Conservation (phyloP, 2,113 vertebrate genomes). For the Apodemus sylvaticus region DNA sequence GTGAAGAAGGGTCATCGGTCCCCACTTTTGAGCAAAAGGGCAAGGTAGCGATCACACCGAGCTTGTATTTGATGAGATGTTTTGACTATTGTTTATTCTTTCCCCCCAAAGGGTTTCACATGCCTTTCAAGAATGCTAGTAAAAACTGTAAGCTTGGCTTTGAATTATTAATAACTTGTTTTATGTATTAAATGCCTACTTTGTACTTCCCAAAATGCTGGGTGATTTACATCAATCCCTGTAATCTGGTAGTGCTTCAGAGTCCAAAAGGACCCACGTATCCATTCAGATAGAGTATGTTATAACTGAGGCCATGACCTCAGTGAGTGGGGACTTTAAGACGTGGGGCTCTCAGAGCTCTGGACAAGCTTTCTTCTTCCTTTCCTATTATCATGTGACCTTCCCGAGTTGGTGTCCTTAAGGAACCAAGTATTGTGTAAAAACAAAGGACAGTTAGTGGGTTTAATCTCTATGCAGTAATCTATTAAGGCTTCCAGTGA, state of each 20-base stretch:
- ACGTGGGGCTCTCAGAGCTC: background rate
- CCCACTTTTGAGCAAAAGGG: background rate
- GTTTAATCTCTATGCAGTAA: conserved; percentile 20
- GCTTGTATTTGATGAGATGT: background rate
- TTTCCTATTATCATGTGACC: background rate
- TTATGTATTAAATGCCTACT: background rate
- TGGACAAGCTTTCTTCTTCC: background rate
- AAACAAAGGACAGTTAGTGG: background rate
- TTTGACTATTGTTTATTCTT: background rate
- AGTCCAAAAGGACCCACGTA: background rate
- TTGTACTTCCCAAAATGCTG: background rate
- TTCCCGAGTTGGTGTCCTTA: background rate
- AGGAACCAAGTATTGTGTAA: conserved; percentile 30
- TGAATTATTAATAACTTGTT: background rate
- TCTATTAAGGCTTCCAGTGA: background rate
- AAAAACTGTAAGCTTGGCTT: conserved; percentile 21
- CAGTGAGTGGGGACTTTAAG: background rate
- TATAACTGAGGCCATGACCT: background rate
- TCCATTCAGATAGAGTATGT: background rate
- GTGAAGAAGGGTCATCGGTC: background rate
- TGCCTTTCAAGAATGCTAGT: background rate
- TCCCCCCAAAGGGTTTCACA: conserved; percentile 19
- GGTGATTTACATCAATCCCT: background rate
- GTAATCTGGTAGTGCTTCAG: background rate
- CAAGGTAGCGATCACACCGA: background rate